Evolutionary conservation across 2,113 vertebrate species (phyloP).

Genomic region (Phodopus roborovskii): DNA sequence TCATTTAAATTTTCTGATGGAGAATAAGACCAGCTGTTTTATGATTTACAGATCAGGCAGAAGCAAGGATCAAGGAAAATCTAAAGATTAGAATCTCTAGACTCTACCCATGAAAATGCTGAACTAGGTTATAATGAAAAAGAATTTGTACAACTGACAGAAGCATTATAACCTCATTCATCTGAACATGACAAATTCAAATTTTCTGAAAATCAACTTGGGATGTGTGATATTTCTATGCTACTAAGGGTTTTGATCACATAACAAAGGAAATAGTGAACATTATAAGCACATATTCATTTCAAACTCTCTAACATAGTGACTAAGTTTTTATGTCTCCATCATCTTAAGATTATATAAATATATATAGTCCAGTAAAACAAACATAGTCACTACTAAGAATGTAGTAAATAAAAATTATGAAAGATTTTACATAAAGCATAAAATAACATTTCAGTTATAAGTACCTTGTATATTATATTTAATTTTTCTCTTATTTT

Average conservation of each 20-base stretch:
- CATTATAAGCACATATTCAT: neutral
- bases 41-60: neutral
- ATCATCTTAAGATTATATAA: constrained; percentile 19
- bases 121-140: neutral
- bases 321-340: constrained; percentile 18
- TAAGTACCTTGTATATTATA: neutral
- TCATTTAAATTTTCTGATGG: neutral
- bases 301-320: neutral
- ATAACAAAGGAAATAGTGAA: neutral
- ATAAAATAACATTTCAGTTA: constrained; percentile 19
- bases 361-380: neutral
- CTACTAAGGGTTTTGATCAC: neutral
- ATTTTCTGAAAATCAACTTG: constrained; percentile 41
- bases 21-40: neutral
- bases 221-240: neutral
- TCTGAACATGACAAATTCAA: constrained; percentile 34
- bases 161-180: neutral
- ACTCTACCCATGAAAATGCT: neutral
- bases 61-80: neutral
- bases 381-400: neutral
- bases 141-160: neutral
- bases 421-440: neutral
- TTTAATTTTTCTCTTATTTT: neutral
- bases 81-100: constrained; percentile 20
- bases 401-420: neutral